phyloP scores from a whole-genome alignment of 1,140 invertebrate genomes.

The Rhysida immarginata region DNA sequence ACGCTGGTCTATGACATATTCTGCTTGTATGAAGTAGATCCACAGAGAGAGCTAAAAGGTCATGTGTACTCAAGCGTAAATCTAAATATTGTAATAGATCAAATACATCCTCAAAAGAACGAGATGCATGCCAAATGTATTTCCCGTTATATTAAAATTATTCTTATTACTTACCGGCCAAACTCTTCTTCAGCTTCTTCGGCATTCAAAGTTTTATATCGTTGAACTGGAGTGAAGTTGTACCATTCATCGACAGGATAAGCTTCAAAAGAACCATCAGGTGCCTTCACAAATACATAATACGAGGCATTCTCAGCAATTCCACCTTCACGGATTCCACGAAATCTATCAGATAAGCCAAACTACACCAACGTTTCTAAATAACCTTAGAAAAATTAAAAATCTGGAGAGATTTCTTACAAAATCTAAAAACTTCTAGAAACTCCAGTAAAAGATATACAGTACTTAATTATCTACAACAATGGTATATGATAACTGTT shows the following conservation, averaged over 20 bases:
- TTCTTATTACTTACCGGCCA: conserved; percentile 45
- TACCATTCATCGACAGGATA: conserved; percentile 87
- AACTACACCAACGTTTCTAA: not conserved
- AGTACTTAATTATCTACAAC: too few relatives aligned
- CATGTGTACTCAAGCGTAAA: too few relatives aligned
- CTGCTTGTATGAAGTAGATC: too few relatives aligned
- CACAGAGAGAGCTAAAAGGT: too few relatives aligned
- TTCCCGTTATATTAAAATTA: too few relatives aligned
- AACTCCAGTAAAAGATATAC: too few relatives aligned
- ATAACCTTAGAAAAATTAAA: not conserved
- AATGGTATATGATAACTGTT: too few relatives aligned
- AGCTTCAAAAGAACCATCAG: conserved; percentile 86
- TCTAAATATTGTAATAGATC: too few relatives aligned
- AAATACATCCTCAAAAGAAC: too few relatives aligned
- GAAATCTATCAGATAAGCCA: conserved; percentile 43
- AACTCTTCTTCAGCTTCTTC: conserved; percentile 97
- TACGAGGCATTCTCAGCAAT: conserved; percentile 89
- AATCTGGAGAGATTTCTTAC: not conserved
- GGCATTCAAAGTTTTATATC: conserved; percentile 80
- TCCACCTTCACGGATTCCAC: conserved; percentile 79
- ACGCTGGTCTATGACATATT: too few relatives aligned
- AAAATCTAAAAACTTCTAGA: not conserved
- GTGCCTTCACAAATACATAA: conserved; percentile 88
- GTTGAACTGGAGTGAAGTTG: conserved; percentile 73
- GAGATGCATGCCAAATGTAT: too few relatives aligned